These are phyloP conservation scores for Geopemphigus sp. DNA, from an alignment of 1,140 invertebrate genomes.

Conservation along the genomic window DNA sequence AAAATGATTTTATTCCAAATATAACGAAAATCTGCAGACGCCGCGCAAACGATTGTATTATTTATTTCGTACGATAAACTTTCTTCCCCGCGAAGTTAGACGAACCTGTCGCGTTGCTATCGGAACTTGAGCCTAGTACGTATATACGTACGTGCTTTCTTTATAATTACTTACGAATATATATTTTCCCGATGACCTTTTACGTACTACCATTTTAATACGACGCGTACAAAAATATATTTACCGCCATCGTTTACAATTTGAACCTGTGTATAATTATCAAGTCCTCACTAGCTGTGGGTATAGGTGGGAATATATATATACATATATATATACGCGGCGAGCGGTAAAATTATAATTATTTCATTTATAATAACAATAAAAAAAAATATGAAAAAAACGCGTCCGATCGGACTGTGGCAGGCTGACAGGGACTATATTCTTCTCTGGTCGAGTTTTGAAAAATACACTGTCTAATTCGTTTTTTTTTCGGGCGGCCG, in stretches of 20 bases:
- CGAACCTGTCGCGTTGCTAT: neutral
- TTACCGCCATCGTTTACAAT: no score
- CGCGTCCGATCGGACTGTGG: neutral
- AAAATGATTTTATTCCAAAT: no score
- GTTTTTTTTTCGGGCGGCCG: constrained; percentile 18
- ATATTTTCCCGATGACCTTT: no score
- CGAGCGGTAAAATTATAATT: neutral
- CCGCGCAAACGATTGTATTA: no score
- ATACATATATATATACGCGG: neutral
- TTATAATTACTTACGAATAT: neutral
- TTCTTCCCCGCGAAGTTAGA: neutral
- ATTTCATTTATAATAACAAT: neutral
- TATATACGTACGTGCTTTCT: neutral
- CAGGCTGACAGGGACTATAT: neutral
- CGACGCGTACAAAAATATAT: no score
- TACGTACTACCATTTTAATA: no score
- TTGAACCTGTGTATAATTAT: neutral
- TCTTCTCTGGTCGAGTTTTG: neutral
- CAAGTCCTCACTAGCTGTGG: neutral
- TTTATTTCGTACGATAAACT: no score
- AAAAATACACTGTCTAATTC: neutral
- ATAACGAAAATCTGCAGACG: no score
- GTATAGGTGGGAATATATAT: neutral
- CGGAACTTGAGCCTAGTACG: neutral
- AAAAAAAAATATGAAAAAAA: neutral